Conservation (phyloP, 37 sponge, comb jelly and placozoan species). For the Ianthella basta region DNA sequence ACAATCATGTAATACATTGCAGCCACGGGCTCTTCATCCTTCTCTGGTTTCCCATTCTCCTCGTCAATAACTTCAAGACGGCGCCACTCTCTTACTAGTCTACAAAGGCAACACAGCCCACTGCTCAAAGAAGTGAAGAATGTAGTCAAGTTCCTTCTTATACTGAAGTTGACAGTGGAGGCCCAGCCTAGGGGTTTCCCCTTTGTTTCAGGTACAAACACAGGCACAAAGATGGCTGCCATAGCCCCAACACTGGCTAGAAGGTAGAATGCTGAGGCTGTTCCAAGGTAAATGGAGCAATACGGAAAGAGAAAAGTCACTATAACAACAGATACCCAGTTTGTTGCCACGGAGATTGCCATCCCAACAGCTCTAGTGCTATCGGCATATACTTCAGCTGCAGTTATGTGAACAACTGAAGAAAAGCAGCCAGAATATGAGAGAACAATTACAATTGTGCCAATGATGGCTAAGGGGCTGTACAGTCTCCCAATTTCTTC, state of each 20-base stretch:
- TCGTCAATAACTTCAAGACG: too few species aligned
- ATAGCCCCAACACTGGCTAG: not conserved
- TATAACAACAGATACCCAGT: not conserved
- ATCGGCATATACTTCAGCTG: not conserved
- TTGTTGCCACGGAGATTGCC: not conserved
- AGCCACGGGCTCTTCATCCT: too few species aligned
- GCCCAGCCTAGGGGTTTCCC: not conserved
- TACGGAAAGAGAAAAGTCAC: slow-evolving; percentile 4
- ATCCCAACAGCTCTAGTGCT: not conserved
- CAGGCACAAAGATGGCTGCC: not conserved
- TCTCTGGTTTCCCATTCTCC: too few species aligned
- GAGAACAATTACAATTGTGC: not conserved
- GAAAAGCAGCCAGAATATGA: not conserved
- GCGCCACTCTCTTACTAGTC: too few species aligned
- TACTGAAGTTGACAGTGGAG: not conserved
- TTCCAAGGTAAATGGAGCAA: not conserved
- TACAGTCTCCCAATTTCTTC: not conserved
- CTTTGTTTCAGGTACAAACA: slow-evolving; percentile 5
- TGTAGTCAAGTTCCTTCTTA: not conserved
- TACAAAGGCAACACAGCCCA: too few species aligned
- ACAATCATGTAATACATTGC: too few species aligned
- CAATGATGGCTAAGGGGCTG: not conserved
- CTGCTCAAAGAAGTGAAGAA: too few species aligned
- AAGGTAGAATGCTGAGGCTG: not conserved
- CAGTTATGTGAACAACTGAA: not conserved